A percentile compares a stretch with the other conserved stretches of the same genome.
Evolutionary conservation across 2,888 invertebrate species (phyloP).

Genomic region (Euzophera pinguis): DNA sequence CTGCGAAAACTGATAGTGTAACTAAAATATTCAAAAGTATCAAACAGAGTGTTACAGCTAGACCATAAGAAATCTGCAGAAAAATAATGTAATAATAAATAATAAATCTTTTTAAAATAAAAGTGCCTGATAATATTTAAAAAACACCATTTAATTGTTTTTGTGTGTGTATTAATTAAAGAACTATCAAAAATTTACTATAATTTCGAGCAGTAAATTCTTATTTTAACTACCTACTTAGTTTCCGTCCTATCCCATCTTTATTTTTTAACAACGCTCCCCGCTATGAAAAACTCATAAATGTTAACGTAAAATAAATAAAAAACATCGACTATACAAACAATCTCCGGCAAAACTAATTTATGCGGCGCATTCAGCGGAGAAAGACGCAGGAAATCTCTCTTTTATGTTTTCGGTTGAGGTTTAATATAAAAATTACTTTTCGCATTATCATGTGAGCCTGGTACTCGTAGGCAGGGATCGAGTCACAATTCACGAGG

Average conservation of each 20-base stretch:
- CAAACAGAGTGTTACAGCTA: too few relatives aligned
- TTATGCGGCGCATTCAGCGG: conserved; percentile 66
- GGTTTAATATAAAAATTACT: conserved; percentile 78
- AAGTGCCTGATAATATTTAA: too few relatives aligned
- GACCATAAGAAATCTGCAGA: too few relatives aligned
- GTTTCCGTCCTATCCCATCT: neutral
- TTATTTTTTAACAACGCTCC: neutral
- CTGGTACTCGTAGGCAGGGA: conserved; percentile 47
- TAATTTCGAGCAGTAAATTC: too few relatives aligned
- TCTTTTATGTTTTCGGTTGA: conserved; percentile 72
- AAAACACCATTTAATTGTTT: too few relatives aligned
- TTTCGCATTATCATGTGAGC: conserved; percentile 72
- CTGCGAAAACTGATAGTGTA: too few relatives aligned
- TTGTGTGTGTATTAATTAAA: too few relatives aligned
- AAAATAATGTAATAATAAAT: too few relatives aligned
- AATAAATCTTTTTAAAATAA: too few relatives aligned
- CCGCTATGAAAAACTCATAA: conserved; percentile 59
- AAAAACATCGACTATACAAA: conserved; percentile 62
- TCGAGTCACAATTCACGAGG: conserved; percentile 53
- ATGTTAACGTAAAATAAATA: conserved; percentile 63
- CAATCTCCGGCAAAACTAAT: conserved; percentile 76
- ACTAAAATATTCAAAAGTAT: too few relatives aligned
- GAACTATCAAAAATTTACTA: too few relatives aligned
- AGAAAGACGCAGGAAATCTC: conserved; percentile 56
- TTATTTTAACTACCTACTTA: too few relatives aligned